Evolutionary conservation across 1,140 invertebrate species (phyloP).

Genomic region (Aphelinus certus): DNA sequence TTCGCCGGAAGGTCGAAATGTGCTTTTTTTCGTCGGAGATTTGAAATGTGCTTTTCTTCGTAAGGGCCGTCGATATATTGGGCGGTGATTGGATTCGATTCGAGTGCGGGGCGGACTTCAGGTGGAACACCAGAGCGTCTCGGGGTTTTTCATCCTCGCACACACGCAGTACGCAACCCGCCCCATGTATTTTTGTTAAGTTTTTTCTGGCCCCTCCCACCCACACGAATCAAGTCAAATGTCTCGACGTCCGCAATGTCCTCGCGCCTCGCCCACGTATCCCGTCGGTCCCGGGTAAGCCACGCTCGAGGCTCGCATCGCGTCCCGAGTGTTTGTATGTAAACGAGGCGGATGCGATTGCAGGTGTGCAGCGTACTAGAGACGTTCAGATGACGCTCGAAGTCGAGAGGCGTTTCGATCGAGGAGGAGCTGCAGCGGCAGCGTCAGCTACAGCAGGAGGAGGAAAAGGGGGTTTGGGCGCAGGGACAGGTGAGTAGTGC

Average conservation of each 20-base stretch:
- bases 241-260: background rate
- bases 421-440: background rate
- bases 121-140: background rate
- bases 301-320: background rate
- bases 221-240: constrained; percentile 11
- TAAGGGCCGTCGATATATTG: too few species aligned
- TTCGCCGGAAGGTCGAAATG: too few species aligned
- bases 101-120: constrained; percentile 20
- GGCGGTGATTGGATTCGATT: too few species aligned
- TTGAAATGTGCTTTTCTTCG: too few species aligned
- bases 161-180: too few species aligned
- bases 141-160: too few species aligned
- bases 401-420: constrained; percentile 16
- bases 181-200: constrained; percentile 3
- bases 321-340: background rate
- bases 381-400: constrained; percentile 44
- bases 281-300: too few species aligned
- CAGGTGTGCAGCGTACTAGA: constrained; percentile 12
- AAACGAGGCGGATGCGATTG: background rate
- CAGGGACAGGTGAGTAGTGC: too few species aligned
- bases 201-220: constrained; percentile 20
- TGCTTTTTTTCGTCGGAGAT: too few species aligned
- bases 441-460: too few species aligned
- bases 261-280: background rate
- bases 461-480: too few species aligned